Base-by-base conservation (phyloP, 2,888 invertebrate species). In the Drosophila paranaensis region DNA sequence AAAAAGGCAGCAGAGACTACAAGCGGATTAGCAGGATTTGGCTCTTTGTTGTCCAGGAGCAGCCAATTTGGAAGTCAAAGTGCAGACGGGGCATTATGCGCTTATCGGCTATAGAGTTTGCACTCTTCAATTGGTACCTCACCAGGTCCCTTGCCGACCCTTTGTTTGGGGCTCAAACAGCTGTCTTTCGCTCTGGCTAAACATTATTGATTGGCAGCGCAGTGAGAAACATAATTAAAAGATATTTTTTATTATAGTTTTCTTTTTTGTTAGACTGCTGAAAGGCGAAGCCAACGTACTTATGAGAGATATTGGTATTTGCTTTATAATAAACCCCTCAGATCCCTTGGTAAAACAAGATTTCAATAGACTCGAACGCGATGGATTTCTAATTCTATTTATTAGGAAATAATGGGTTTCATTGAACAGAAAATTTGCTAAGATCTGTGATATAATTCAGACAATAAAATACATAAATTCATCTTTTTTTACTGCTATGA, bases 41-140 rank as follows among this genome's bases (percentile, higher is more conserved):
- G 55, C 45, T 62, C 75, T 69, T 89, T 89, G 88, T 88, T 77
- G 48, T 48, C 42, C 42, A 60, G 70, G 86, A 77, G 88, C 82
- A 88, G 88, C 74, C 89, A 88, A 86, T 85, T 89, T 80, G 78
- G 77, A 77, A 86, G 86, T 89, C 86, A 89, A 82, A 88, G 89
- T 81, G 89, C 88, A 84, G 75, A 62, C 72, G 51, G 16, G 13
- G 78, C 71, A 81, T 89, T 88, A 86, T 81, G 58, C 82, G 80
- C 89, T 89, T 85, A 88, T 77, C 60, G 70, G 50, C 66, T 45
- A 71, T 57, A 72, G 60, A 68, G 60, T 62, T 56, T 85, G 71
- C 71, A 66, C 62, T 66, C 58, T 71, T 75, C 78, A 74, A 80
- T 77, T 74, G 81, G 39, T 63, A 27, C 16, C 11, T 9, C 33